Evolutionary conservation across 2,888 invertebrate species (phyloP).

Genomic region (Tipula confusa): DNA sequence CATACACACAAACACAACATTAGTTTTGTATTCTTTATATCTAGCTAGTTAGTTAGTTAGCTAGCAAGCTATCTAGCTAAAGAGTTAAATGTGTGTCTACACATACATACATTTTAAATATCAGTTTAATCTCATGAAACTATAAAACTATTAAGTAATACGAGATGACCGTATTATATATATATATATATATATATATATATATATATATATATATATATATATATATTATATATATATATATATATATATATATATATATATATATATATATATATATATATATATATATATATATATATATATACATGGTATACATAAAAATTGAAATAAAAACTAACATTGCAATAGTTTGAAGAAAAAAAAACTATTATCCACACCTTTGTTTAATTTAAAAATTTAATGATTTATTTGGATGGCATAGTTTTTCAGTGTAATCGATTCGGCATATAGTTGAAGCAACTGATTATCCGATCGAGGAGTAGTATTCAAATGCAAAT

Average conservation of each 20-base stretch:
- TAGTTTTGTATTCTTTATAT: background rate
- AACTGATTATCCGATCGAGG: background rate
- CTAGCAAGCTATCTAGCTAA: no score
- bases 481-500: background rate
- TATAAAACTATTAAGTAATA: conserved; percentile 25
- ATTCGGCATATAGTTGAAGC: background rate
- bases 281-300: no score
- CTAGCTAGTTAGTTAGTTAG: background rate
- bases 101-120: background rate
- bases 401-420: conserved; percentile 3
- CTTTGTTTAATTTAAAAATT: conserved; percentile 16
- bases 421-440: background rate
- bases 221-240: no score
- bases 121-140: background rate
- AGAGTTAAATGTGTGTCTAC: background rate
- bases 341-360: background rate
- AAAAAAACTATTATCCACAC: background rate
- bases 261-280: no score
- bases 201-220: background rate
- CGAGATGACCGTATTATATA: background rate
- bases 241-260: no score
- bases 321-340: conserved; percentile 3
- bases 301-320: conserved; percentile 13
- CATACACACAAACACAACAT: background rate
- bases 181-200: background rate